Conservation (phyloP, 1,140 invertebrate species). For the Akabosia matsudoensis region DNA sequence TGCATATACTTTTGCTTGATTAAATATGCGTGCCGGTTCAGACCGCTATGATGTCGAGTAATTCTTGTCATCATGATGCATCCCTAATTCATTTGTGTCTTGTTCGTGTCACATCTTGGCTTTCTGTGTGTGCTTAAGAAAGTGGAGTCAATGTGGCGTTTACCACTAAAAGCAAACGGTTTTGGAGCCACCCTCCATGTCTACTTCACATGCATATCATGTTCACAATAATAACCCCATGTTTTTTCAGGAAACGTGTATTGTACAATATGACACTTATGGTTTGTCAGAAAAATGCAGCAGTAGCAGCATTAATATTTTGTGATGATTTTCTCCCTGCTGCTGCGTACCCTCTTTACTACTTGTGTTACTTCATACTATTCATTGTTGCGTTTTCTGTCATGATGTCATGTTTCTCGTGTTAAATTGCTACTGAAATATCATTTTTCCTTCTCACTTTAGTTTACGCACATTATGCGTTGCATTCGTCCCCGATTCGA, state of each 20-base stretch:
- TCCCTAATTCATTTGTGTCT: not conserved
- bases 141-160: not conserved
- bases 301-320: too few relatives aligned
- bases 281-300: too few relatives aligned
- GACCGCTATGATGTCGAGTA: not conserved
- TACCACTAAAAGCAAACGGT: not conserved
- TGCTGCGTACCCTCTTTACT: not conserved
- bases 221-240: not conserved
- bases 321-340: not conserved
- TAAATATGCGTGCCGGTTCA: too few relatives aligned
- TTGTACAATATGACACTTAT: too few relatives aligned
- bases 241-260: not conserved
- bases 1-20: not conserved
- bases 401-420: not conserved
- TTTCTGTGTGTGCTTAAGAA: not conserved
- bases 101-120: constrained; percentile 6
- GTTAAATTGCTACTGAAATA: not conserved
- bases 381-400: too few relatives aligned
- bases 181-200: not conserved
- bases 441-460: not conserved
- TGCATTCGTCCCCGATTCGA: not conserved
- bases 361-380: too few relatives aligned
- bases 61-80: not conserved
- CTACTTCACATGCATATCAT: not conserved
- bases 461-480: not conserved